Evolutionary conservation across 2,113 vertebrate species (phyloP).

Genomic region (Pedionomus torquatus): DNA sequence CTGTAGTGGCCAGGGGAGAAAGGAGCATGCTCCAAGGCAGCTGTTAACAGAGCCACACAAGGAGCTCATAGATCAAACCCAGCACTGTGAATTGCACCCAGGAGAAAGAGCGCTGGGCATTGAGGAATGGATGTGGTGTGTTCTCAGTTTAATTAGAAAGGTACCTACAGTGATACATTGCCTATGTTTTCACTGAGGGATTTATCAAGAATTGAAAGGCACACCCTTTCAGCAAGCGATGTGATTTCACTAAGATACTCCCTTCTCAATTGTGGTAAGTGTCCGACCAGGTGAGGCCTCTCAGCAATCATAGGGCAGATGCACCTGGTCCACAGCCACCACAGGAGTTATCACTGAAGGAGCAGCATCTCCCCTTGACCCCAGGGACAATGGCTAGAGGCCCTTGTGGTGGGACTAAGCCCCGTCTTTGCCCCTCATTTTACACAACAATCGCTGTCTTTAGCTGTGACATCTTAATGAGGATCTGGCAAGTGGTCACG

Average conservation of each 20-base stretch:
- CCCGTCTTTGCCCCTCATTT: background rate
- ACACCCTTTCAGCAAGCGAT: background rate
- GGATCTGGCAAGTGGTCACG: background rate
- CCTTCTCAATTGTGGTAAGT: background rate
- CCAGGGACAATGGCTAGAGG: background rate
- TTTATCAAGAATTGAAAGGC: background rate
- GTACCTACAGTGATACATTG: background rate
- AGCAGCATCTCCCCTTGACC: background rate
- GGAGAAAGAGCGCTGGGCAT: background rate
- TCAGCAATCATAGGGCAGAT: background rate
- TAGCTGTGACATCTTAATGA: background rate
- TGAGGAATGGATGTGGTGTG: background rate
- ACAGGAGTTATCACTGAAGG: background rate
- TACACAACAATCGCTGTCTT: background rate
- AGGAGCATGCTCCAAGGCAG: background rate
- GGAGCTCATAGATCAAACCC: background rate
- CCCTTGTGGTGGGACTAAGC: fast-evolving
- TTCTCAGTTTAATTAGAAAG: background rate
- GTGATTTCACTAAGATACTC: background rate
- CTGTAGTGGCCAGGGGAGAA: background rate
- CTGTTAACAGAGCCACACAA: background rate
- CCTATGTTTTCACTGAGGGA: background rate
- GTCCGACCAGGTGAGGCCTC: background rate
- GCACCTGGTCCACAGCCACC: background rate
- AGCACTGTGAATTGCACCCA: background rate